A percentile compares a stretch with the other conserved stretches of the same genome.
Conservation (phyloP, 2,888 invertebrate species). For the Baccha elongata region DNA sequence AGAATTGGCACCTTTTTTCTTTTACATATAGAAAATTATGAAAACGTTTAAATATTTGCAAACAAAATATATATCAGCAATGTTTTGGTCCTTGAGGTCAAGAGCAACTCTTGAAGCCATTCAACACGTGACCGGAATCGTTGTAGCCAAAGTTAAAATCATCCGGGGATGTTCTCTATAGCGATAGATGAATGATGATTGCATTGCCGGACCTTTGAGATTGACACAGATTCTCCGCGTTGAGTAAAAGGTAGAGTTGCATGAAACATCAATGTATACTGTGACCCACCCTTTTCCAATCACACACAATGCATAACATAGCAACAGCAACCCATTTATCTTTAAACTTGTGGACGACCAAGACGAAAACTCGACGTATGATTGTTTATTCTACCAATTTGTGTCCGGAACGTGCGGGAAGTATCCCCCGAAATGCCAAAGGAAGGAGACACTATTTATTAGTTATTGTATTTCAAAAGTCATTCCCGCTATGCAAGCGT, state of each 20-base stretch:
- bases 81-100: slow-evolving; percentile 20
- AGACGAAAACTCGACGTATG: slow-evolving; percentile 1
- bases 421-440: slow-evolving; percentile 13
- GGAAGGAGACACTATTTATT: slow-evolving; percentile 74
- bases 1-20: too few species aligned
- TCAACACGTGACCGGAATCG: slow-evolving; percentile 64
- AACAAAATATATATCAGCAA: too few species aligned
- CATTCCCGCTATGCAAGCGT: slow-evolving; percentile 57
- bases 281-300: slow-evolving; percentile 1
- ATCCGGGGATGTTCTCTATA: slow-evolving; percentile 54
- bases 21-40: too few species aligned
- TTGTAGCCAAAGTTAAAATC: slow-evolving; percentile 24
- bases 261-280: background rate
- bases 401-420: slow-evolving; percentile 43
- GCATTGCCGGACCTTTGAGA: slow-evolving; percentile 21
- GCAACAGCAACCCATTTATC: slow-evolving; percentile 26
- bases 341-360: slow-evolving; percentile 9
- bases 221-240: slow-evolving; percentile 53
- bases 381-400: slow-evolving; percentile 71
- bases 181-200: slow-evolving; percentile 46
- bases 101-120: slow-evolving; percentile 10
- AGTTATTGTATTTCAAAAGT: slow-evolving; percentile 71
- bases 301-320: background rate
- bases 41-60: too few species aligned
- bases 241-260: slow-evolving; percentile 4